A percentile compares a stretch with the other conserved stretches of the same genome.
phyloP scores from a whole-genome alignment of 2,888 invertebrate species.

The Quadriops clusia region DNA sequence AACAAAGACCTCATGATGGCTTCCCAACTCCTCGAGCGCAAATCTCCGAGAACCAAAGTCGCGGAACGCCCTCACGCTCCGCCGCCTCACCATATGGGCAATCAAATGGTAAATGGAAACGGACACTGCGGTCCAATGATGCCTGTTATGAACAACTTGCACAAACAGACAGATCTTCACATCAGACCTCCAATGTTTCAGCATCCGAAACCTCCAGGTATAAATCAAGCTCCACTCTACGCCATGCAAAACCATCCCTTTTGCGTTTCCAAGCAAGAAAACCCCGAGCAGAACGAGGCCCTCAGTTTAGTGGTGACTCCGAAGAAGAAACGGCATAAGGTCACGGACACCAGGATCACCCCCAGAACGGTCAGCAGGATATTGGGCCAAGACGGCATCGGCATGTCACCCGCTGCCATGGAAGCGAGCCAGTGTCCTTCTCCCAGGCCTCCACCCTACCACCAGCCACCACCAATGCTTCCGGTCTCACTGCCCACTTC shows the following conservation, averaged over 20 bases:
- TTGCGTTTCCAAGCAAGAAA: conserved; percentile 47
- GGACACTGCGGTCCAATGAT: conserved; percentile 43
- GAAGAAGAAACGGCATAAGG: conserved; percentile 95
- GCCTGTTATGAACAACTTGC: conserved; percentile 31
- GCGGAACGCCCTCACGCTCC: conserved; percentile 44
- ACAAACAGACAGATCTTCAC: conserved; percentile 43
- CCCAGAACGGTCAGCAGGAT: conserved; percentile 82
- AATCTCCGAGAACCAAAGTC: conserved; percentile 70
- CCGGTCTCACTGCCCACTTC: conserved; percentile 85
- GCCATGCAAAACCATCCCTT: conserved; percentile 44
- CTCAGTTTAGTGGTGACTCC: conserved; percentile 89
- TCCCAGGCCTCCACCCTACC: conserved; percentile 46
- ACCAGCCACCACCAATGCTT: conserved; percentile 72
- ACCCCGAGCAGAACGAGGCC: conserved; percentile 85
- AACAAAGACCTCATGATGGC: conserved; percentile 76
- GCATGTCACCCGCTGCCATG: conserved; percentile 50
- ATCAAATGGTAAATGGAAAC: conserved; percentile 38
- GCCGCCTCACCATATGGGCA: conserved; percentile 31
- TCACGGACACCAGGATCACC: conserved; percentile 86
- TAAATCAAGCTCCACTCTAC: conserved; percentile 50
- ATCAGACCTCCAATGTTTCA: conserved; percentile 70
- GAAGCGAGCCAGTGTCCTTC: conserved; percentile 57
- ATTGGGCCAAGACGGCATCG: conserved; percentile 65
- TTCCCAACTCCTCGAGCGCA: conserved; percentile 69
- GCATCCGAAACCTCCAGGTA: conserved; percentile 64